These are phyloP conservation scores for Cranoglanis bouderius DNA, from an alignment of 2,113 vertebrate genomes.

Conservation along the genomic window DNA sequence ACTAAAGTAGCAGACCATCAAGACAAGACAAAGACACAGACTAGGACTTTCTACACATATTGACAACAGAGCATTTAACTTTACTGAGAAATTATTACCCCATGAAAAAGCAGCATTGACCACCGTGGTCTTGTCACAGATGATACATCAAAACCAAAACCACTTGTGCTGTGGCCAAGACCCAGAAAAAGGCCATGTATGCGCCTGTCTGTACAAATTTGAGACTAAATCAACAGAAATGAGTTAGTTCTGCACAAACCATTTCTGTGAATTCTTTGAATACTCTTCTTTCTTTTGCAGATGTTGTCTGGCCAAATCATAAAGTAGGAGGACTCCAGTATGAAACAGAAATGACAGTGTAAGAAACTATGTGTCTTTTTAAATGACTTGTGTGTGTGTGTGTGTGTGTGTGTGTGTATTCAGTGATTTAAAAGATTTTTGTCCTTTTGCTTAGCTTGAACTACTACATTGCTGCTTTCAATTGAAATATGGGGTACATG, in stretches of 20 bases:
- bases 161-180: constrained; percentile 1
- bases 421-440: background rate
- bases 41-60: background rate
- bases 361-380: background rate
- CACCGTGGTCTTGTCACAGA: background rate
- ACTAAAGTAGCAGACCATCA: background rate
- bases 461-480: background rate
- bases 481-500: background rate
- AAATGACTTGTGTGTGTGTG: background rate
- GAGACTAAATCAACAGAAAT: constrained; percentile 34
- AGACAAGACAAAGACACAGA: background rate
- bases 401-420: constrained; percentile 3
- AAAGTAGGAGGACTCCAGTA: background rate
- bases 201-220: constrained; percentile 20
- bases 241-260: constrained; percentile 21
- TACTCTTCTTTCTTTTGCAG: constrained; percentile 30
- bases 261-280: constrained; percentile 37
- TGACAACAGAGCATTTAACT: background rate
- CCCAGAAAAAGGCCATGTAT: background rate
- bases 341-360: constrained; percentile 28
- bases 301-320: background rate
- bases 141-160: constrained; percentile 18
- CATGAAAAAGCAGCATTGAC: background rate
- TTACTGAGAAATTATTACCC: background rate
- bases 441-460: background rate